A percentile compares a stretch with the other conserved stretches of the same genome.
phyloP scores from a whole-genome alignment of 2,113 vertebrate genomes.

The Bothrops jararaca region DNA sequence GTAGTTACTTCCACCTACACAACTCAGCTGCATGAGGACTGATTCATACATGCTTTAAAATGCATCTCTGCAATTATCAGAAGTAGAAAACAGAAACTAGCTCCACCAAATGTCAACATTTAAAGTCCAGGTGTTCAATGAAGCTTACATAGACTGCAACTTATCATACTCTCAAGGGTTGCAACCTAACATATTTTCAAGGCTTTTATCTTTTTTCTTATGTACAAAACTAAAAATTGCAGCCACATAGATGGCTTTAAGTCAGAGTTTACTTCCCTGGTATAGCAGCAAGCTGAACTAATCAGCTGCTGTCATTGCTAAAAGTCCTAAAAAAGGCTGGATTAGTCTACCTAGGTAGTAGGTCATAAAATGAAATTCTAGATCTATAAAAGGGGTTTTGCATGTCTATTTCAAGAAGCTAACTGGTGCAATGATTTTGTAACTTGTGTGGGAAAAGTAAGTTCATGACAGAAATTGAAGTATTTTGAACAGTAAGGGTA shows the following conservation, averaged over 20 bases:
- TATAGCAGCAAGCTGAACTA: neutral
- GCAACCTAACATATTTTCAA: neutral
- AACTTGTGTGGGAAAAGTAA: neutral
- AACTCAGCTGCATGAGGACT: conserved; percentile 4
- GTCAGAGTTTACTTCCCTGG: neutral
- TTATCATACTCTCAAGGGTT: neutral
- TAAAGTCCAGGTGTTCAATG: neutral
- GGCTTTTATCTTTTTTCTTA: neutral
- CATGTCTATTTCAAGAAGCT: neutral
- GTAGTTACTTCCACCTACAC: conserved; percentile 6
- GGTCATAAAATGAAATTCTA: neutral
- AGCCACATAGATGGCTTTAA: neutral
- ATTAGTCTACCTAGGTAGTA: neutral
- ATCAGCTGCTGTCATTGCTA: neutral
- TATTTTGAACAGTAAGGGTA: neutral
- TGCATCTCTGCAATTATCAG: neutral
- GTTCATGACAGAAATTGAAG: neutral
- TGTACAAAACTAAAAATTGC: neutral
- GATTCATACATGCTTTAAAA: conserved; percentile 8
- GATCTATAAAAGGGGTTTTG: neutral
- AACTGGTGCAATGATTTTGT: neutral
- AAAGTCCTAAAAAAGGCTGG: neutral
- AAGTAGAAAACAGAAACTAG: neutral
- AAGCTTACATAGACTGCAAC: neutral
- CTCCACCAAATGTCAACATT: neutral